Evolutionary conservation across 1,140 invertebrate genomes (phyloP).

Genomic region (Capitella teleta): DNA sequence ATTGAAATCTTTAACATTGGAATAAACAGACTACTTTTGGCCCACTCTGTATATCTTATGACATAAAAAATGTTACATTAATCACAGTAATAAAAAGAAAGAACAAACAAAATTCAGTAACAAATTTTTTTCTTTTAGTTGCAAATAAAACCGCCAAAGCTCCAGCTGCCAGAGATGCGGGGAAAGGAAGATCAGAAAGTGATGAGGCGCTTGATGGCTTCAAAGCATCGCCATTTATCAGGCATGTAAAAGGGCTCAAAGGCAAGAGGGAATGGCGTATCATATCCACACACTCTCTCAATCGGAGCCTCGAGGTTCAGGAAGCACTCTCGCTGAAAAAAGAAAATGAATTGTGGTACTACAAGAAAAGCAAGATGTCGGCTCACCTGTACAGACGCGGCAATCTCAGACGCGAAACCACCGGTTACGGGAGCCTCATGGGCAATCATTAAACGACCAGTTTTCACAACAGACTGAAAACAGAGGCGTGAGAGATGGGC

Average conservation of each 20-base stretch:
- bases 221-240: conserved; percentile 80
- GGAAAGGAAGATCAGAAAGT: conserved; percentile 55
- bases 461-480: conserved; percentile 85
- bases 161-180: too few relatives aligned
- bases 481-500: too few relatives aligned
- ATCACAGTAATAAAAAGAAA: too few relatives aligned
- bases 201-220: conserved; percentile 64
- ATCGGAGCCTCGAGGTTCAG: conserved; percentile 88
- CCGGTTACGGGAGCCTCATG: conserved; percentile 93
- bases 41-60: too few relatives aligned
- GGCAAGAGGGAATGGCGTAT: conserved; percentile 92
- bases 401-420: conserved; percentile 94
- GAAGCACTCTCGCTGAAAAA: conserved; percentile 77
- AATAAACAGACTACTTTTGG: too few relatives aligned
- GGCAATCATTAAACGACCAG: conserved; percentile 75
- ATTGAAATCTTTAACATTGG: too few relatives aligned
- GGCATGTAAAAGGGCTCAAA: conserved; percentile 94
- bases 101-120: too few relatives aligned
- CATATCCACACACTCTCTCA: conserved; percentile 83
- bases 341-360: not conserved
- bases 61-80: too few relatives aligned
- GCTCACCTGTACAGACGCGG: conserved; percentile 78
- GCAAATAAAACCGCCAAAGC: too few relatives aligned
- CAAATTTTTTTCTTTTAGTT: too few relatives aligned
- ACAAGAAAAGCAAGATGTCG: not conserved